Evolutionary conservation across 2,888 invertebrate genomes (phyloP), one percentile per base, ranked within the genome.

Genomic region (Neoscelio sp.): DNA sequence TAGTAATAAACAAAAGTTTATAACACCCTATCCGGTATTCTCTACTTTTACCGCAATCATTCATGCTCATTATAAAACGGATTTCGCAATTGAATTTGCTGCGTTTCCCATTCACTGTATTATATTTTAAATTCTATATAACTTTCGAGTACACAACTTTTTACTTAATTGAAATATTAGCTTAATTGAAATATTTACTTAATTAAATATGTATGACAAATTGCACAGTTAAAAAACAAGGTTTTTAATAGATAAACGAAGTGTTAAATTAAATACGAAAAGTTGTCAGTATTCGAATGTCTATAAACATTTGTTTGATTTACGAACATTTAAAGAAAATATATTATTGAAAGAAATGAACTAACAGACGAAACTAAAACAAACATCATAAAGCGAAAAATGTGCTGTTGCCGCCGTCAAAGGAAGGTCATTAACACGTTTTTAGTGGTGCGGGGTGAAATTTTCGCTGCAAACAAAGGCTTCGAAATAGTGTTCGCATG

Each of bases 1-100:
- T 40, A 46, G 23, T 50, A 70, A 70, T 58, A 13, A 38, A 23
- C 44, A 58, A 58, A 70, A 58, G 58, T 70, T 70, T 50, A 60
- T 70, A 50, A 60, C 60, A 52, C 42, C 33, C 23, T 15, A 30
- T 33, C 40, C 50, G 50, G 23, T 60, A 13, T 42, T 50, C 13
- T 30, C 33, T 15, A 35, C 54, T 60, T 30, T 52, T 52, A 38
- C 60, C 40, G 26, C 60, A 70, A 60, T 70, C 48, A 42, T 20
- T 60, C 23, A 17, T n/a, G 20, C 18, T 30, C 48, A 46, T 48
- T 56, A 18, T 48, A 30, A 38, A 68, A 56, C 12, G 23, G 15
- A 48, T 68, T 56, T 56, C 48, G 48, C 52, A 33, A 67, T 30
- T 30, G 42, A 30, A 30, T 52, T 40, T 50, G 12, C 50, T 12